Conservation (phyloP, 2,797 vertebrate genomes). For the Esox lucius region DNA sequence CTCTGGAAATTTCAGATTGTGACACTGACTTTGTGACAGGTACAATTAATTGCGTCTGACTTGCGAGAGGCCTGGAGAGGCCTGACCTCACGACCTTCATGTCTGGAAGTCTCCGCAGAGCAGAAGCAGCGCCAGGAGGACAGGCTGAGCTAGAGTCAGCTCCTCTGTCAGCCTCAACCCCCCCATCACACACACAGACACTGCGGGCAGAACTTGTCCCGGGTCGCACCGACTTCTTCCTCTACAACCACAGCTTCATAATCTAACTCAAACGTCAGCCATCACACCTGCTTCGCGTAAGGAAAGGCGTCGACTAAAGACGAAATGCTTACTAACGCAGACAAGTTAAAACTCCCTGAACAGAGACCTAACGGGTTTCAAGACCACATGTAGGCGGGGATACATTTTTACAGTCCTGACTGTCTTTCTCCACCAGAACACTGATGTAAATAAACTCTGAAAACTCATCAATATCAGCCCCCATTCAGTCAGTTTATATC, state of each 20-base stretch:
- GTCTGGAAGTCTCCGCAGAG: conserved; percentile 35
- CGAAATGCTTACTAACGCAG: too few species aligned
- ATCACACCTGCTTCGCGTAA: too few species aligned
- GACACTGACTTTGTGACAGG: conserved; percentile 59
- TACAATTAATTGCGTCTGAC: conserved; percentile 63
- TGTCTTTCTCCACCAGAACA: too few species aligned
- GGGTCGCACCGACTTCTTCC: conserved; percentile 30
- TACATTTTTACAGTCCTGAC: too few species aligned
- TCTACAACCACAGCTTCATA: conserved; percentile 17
- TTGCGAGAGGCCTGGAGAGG: conserved; percentile 40
- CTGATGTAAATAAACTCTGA: too few species aligned
- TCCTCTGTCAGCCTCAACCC: conserved; percentile 33
- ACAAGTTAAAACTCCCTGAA: too few species aligned
- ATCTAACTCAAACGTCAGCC: too few species aligned
- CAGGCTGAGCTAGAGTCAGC: conserved; percentile 19
- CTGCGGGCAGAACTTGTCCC: conserved; percentile 8
- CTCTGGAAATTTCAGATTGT: conserved; percentile 52
- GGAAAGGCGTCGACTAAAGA: too few species aligned
- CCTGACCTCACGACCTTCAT: conserved; percentile 44
- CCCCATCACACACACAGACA: conserved; percentile 19
- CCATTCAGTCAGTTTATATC: too few species aligned
- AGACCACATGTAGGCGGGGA: too few species aligned
- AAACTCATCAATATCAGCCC: too few species aligned
- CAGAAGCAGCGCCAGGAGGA: conserved; percentile 19
- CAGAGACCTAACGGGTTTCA: too few species aligned